Evolutionary conservation across 1,140 invertebrate genomes (phyloP).

Genomic region (Goniozus legneri): DNA sequence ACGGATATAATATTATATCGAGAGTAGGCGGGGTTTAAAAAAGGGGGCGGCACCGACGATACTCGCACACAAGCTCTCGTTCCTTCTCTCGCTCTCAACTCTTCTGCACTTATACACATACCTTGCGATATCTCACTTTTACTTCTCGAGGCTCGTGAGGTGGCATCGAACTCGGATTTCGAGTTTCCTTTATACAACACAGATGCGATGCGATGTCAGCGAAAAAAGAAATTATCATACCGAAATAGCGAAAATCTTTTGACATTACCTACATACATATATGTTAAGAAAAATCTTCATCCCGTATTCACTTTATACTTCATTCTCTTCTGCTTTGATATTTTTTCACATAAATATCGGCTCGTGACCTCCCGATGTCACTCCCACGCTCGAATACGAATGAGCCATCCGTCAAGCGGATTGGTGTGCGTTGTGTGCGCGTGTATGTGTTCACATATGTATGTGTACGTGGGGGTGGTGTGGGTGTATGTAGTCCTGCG

Average conservation of each 20-base stretch:
- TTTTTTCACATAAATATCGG: no score
- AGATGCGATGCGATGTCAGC: not conserved
- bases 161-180: conserved; percentile 42
- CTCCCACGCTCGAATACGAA: conserved; percentile 18
- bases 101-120: no score
- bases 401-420: no score
- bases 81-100: conserved; percentile 13
- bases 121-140: no score
- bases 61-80: conserved; percentile 25
- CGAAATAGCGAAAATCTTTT: no score
- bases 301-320: no score
- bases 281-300: not conserved
- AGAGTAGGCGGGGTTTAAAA: conserved; percentile 49
- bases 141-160: no score
- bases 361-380: conserved; percentile 16
- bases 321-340: conserved; percentile 12
- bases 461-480: no score
- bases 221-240: no score
- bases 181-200: conserved; percentile 29
- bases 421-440: no score
- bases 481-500: not conserved
- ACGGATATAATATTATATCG: conserved; percentile 36
- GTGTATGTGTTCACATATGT: no score
- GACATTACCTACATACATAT: not conserved
- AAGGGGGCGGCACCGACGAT: conserved; percentile 43